Percentiles rank a stretch among this genome's conserved stretches.
phyloP scores from a whole-genome alignment of 1,140 invertebrate species.

The Trachymyrmex cornetzi region DNA sequence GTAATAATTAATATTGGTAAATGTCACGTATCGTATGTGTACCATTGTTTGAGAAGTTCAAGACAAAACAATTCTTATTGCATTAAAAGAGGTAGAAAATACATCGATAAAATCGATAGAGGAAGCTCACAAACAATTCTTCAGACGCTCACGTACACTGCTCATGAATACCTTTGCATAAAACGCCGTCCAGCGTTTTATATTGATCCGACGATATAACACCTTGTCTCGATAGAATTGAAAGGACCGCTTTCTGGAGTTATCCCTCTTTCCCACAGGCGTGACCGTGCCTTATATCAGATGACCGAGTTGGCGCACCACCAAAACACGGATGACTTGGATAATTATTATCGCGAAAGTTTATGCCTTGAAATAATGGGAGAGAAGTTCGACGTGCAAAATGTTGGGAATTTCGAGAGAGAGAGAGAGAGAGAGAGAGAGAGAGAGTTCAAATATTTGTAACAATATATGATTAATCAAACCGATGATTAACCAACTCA shows the following conservation, averaged over 20 bases:
- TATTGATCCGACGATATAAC: conserved; percentile 40
- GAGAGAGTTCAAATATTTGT: not conserved
- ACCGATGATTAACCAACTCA: not conserved
- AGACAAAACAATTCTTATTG: not conserved
- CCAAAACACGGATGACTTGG: conserved; percentile 37
- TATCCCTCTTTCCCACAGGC: not conserved
- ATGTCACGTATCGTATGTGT: not conserved
- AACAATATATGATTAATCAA: not conserved
- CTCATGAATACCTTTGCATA: conserved; percentile 23
- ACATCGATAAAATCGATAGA: conserved; percentile 5
- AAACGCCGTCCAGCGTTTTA: conserved; percentile 17
- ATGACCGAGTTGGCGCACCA: conserved; percentile 57
- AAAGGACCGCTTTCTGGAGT: conserved; percentile 5
- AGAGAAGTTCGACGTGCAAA: not conserved
- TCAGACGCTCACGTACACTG: not conserved
- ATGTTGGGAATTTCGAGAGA: not conserved
- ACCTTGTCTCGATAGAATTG: conserved; percentile 13
- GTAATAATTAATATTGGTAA: conserved; percentile 27
- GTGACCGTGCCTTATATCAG: conserved; percentile 18
- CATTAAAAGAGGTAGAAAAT: not conserved
- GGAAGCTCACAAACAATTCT: conserved; percentile 3
- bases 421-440: too few species aligned
- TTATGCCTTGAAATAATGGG: not conserved
- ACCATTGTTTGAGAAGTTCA: not conserved
- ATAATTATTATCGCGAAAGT: conserved; percentile 32